These are phyloP conservation scores for Aviceda subcristata DNA, from an alignment of 2,113 vertebrate genomes.

Conservation along the genomic window DNA sequence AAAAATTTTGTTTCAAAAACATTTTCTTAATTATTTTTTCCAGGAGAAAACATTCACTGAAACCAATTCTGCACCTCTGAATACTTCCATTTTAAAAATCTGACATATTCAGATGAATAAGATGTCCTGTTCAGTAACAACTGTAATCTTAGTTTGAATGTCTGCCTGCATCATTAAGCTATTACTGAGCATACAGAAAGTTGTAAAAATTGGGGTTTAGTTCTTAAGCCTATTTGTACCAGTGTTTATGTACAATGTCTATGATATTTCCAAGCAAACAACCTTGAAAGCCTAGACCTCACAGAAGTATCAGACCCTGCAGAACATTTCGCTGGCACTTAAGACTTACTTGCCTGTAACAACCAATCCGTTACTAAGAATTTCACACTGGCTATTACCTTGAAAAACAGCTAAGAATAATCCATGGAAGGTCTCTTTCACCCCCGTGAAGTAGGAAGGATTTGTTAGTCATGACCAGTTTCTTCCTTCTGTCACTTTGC, in stretches of 20 bases:
- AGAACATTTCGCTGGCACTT: neutral
- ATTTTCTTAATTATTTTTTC: neutral
- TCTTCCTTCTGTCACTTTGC: neutral
- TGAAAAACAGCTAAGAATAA: neutral
- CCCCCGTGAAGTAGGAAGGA: neutral
- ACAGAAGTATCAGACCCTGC: neutral
- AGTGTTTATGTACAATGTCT: neutral
- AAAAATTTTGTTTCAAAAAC: neutral
- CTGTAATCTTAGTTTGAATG: neutral
- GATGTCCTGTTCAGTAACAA: neutral
- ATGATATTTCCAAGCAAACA: neutral
- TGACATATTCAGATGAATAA: neutral
- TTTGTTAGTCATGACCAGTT: neutral
- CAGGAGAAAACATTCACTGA: neutral
- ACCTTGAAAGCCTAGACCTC: neutral
- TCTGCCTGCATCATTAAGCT: neutral
- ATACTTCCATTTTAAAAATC: neutral
- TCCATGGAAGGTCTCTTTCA: neutral
- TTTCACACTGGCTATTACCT: neutral
- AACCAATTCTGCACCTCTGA: neutral
- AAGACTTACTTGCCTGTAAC: neutral
- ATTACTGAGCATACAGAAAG: neutral
- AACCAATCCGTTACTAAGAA: neutral
- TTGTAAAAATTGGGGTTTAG: neutral
- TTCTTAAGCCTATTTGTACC: neutral